Percentiles rank a stretch among this genome's conserved stretches.
phyloP scores from a whole-genome alignment of 2,113 vertebrate species.

The Reinhardtius hippoglossoides region DNA sequence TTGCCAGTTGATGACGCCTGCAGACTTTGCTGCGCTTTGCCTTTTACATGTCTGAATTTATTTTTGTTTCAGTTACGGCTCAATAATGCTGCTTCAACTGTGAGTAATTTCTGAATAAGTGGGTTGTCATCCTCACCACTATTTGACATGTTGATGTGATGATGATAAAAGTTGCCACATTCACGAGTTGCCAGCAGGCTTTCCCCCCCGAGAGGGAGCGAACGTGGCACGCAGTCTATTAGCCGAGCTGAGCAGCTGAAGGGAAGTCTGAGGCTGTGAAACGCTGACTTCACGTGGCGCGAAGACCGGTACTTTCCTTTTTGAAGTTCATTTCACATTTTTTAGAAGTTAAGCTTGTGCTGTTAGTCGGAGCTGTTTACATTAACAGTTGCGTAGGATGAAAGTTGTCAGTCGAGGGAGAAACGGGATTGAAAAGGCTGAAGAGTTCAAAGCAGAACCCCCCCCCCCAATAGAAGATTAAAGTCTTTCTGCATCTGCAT shows the following conservation, averaged over 20 bases:
- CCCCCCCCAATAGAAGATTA: neutral
- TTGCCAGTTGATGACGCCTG: slow-evolving; percentile 23
- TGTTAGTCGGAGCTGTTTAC: neutral
- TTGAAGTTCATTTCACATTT: slow-evolving; percentile 39
- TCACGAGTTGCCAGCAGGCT: neutral
- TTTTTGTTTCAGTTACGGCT: too few relatives aligned
- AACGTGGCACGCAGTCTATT: slow-evolving; percentile 2
- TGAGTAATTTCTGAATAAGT: neutral
- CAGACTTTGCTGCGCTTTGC: slow-evolving; percentile 1
- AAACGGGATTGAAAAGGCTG: too few relatives aligned
- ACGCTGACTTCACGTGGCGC: slow-evolving; percentile 36
- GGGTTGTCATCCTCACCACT: neutral
- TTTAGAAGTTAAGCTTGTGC: neutral
- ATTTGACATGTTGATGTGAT: slow-evolving; percentile 8
- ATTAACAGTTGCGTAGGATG: neutral
- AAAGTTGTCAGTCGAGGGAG: neutral
- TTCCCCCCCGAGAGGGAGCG: slow-evolving; percentile 17
- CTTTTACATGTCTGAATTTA: neutral
- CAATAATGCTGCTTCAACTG: too few relatives aligned
- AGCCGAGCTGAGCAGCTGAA: neutral
- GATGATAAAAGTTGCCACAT: neutral
- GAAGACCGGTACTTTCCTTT: neutral
- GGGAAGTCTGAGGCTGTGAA: slow-evolving; percentile 25
- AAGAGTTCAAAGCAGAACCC: neutral
- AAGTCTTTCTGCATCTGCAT: neutral